These are phyloP conservation scores for Bembecia ichneumoniformis DNA, from an alignment of 2,888 invertebrate genomes.

Conservation along the genomic window DNA sequence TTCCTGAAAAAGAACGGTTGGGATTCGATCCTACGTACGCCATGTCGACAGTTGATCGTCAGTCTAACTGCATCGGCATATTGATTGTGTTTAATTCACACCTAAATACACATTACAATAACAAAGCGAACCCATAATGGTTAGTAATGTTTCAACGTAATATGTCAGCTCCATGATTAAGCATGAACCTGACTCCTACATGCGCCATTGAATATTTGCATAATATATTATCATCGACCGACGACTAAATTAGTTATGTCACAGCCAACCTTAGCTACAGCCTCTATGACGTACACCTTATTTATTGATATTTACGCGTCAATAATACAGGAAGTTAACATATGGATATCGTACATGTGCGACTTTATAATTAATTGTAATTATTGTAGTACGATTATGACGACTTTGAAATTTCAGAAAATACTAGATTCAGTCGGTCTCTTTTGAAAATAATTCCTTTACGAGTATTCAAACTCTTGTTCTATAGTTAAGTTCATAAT, in stretches of 20 bases:
- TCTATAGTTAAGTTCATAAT: too few relatives aligned
- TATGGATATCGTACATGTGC: too few relatives aligned
- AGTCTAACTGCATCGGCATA: neutral
- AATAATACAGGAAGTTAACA: too few relatives aligned
- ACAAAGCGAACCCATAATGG: conserved; percentile 21
- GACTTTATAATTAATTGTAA: too few relatives aligned
- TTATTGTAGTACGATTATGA: too few relatives aligned
- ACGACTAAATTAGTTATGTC: conserved; percentile 25
- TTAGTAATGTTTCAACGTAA: conserved; percentile 4
- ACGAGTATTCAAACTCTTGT: too few relatives aligned
- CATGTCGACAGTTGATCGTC: too few relatives aligned
- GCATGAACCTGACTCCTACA: conserved; percentile 20
- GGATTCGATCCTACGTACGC: neutral
- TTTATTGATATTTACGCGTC: too few relatives aligned
- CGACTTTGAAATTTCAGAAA: too few relatives aligned
- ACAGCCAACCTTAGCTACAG: conserved; percentile 28
- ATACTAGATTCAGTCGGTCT: too few relatives aligned
- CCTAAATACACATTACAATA: conserved; percentile 5
- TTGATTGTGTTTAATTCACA: neutral
- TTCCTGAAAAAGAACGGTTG: too few relatives aligned
- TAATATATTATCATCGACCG: conserved; percentile 17
- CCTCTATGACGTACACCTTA: neutral
- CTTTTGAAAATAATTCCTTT: too few relatives aligned
- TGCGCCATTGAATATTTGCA: conserved; percentile 34
- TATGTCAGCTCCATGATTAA: conserved; percentile 1